A percentile compares a stretch with the other conserved stretches of the same genome.
Conservation (phyloP, 92 coral and sea anemone species). For the Pocillopora grandis region DNA sequence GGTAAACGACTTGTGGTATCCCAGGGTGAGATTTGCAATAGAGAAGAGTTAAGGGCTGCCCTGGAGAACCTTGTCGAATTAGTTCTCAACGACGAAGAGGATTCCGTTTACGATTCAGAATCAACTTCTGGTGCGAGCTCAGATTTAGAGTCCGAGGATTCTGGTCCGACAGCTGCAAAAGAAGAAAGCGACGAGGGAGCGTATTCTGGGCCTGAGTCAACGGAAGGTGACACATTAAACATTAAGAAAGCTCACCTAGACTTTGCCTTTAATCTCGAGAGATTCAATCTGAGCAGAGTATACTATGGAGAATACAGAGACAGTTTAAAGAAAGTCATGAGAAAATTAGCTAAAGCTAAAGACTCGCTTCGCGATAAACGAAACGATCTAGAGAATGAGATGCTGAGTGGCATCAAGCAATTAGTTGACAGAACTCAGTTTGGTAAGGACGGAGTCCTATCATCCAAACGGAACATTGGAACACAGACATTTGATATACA, state of each 20-base stretch:
- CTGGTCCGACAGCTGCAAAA: slow-evolving; percentile 28
- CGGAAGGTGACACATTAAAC: slow-evolving; percentile 53
- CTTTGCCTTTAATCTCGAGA: slow-evolving; percentile 70
- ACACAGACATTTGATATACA: slow-evolving; percentile 35
- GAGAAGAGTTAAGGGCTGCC: slow-evolving; percentile 65
- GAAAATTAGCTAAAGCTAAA: slow-evolving; percentile 59
- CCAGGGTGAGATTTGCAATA: slow-evolving; percentile 58
- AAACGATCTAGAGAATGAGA: slow-evolving; percentile 53
- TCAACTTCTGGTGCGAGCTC: slow-evolving; percentile 84
- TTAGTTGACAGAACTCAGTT: slow-evolving; percentile 61
- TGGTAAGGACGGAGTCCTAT: background rate
- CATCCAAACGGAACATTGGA: slow-evolving; percentile 19
- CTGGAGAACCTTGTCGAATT: slow-evolving; percentile 56
- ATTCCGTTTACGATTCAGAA: slow-evolving; percentile 54
- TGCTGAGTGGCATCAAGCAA: slow-evolving; percentile 50
- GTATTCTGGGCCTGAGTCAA: slow-evolving; percentile 78
- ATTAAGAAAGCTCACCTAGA: slow-evolving; percentile 73
- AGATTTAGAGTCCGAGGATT: slow-evolving; percentile 71
- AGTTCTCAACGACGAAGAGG: slow-evolving; percentile 43
- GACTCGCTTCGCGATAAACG: slow-evolving; percentile 43
- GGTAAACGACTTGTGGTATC: slow-evolving; percentile 4
- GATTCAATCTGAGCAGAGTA: slow-evolving; percentile 85
- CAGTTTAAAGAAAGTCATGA: slow-evolving; percentile 56
- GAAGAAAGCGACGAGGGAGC: slow-evolving; percentile 48
- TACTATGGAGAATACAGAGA: slow-evolving; percentile 89